Evolutionary conservation across 2,888 invertebrate genomes (phyloP).

Genomic region (Hydropsyche betteni): DNA sequence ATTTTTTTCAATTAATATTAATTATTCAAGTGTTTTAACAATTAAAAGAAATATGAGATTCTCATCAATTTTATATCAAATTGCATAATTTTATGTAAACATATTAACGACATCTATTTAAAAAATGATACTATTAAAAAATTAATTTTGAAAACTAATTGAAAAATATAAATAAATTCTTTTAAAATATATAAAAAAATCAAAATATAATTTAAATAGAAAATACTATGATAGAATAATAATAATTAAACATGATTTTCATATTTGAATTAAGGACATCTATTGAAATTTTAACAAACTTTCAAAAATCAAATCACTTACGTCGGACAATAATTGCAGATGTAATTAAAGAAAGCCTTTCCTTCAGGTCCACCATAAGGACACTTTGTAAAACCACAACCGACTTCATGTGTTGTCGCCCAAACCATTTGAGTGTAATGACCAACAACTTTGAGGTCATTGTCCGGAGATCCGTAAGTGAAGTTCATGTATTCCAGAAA

Average conservation of each 20-base stretch:
- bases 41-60: too few species aligned
- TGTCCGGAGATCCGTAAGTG: slow-evolving; percentile 71
- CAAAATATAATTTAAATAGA: too few species aligned
- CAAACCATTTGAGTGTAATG: slow-evolving; percentile 88
- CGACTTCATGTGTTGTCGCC: slow-evolving; percentile 80
- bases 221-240: neutral
- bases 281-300: slow-evolving; percentile 1
- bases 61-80: too few species aligned
- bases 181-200: too few species aligned
- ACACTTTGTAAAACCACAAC: slow-evolving; percentile 79
- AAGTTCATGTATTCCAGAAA: slow-evolving; percentile 79
- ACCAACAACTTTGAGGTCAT: slow-evolving; percentile 72
- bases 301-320: slow-evolving; percentile 61
- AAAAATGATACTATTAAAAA: too few species aligned
- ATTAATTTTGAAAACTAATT: too few species aligned
- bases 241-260: slow-evolving; percentile 19
- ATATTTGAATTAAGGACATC: neutral
- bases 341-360: slow-evolving; percentile 77
- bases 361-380: slow-evolving; percentile 68
- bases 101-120: too few species aligned
- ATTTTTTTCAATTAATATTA: neutral
- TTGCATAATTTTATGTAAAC: too few species aligned
- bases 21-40: too few species aligned
- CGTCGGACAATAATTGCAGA: slow-evolving; percentile 87
- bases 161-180: too few species aligned